Evolutionary conservation across 2,888 invertebrate genomes (phyloP), one percentile per base, ranked within the genome.

Genomic region (Folsomia manolachei): DNA sequence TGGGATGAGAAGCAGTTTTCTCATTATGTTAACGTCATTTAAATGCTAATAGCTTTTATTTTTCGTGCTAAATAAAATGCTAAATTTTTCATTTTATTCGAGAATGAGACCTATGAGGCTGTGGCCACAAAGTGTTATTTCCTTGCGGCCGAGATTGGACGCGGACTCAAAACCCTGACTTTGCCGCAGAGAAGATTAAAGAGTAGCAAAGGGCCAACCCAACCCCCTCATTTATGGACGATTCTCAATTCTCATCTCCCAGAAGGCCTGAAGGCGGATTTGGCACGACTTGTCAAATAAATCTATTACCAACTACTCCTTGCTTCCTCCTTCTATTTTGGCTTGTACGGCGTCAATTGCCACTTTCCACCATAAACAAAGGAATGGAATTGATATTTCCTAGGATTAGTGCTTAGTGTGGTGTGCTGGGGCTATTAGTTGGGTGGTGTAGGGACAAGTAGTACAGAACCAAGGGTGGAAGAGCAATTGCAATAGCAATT

Each of bases 11-110:
- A 72, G 69, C 72, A 69, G 72, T 71, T 72, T 72, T 75, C 72
- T 71, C 75, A 75, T 75, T 75, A 75, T 75, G 75, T 72, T 75
- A 75, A 75, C 72, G 75, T 72, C 71, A 68, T 75, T 72, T 72
- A 75, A 72, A 75, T 75, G 75, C 72, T 72, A 75, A 75, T 75
- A 71, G 52, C 4, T 14, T 39, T 39, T 14, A 39, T 39, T 39
- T 39, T 39, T 39, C 39, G 14, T 39, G 39, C 39, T 39, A 39
- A 39, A 39, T 14, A 39, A 39, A 39, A 39, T 39, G 39, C 39
- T 39, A 39, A 39, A 39, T 4, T 14, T 4, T 39, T 39, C 39
- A 39, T 39, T 39, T 39, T 39, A 39, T 39, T 9, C 39, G 39
- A 39, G 39, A 39, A 9, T 39, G 39, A 14, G 39, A 39, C 7